Evolutionary conservation across 2,113 vertebrate genomes (phyloP).

Genomic region (Conger conger): DNA sequence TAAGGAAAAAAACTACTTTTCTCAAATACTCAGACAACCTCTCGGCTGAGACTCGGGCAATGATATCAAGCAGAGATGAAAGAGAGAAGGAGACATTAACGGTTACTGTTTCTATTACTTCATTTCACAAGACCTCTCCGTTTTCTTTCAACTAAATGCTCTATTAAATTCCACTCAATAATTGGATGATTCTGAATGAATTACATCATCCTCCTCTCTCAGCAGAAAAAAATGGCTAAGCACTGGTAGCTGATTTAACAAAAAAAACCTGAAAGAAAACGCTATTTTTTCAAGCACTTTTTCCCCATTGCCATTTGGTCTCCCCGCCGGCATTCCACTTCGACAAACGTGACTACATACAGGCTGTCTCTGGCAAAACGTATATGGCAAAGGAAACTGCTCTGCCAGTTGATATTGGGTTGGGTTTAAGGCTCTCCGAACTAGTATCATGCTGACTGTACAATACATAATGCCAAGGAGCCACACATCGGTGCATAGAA

Average conservation of each 20-base stretch:
- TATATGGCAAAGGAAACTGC: neutral
- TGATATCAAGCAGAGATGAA: neutral
- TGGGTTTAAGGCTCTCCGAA: neutral
- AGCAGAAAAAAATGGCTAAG: neutral
- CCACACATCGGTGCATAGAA: neutral
- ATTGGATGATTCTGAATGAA: neutral
- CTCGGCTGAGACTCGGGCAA: neutral
- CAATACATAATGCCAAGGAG: neutral
- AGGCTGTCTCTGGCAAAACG: neutral
- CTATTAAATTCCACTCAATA: constrained; percentile 5
- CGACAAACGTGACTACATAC: neutral
- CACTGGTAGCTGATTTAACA: neutral
- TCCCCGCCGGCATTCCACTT: neutral
- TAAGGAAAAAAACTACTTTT: neutral
- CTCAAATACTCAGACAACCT: neutral
- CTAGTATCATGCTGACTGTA: neutral
- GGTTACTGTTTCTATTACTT: neutral
- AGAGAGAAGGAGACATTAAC: neutral
- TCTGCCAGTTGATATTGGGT: neutral
- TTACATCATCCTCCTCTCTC: neutral
- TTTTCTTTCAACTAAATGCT: neutral
- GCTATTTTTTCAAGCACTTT: neutral
- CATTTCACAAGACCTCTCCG: neutral
- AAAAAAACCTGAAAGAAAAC: neutral
- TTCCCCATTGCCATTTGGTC: neutral